Conservation (phyloP, 2,113 vertebrate species). For the Motacilla tschutschensis region DNA sequence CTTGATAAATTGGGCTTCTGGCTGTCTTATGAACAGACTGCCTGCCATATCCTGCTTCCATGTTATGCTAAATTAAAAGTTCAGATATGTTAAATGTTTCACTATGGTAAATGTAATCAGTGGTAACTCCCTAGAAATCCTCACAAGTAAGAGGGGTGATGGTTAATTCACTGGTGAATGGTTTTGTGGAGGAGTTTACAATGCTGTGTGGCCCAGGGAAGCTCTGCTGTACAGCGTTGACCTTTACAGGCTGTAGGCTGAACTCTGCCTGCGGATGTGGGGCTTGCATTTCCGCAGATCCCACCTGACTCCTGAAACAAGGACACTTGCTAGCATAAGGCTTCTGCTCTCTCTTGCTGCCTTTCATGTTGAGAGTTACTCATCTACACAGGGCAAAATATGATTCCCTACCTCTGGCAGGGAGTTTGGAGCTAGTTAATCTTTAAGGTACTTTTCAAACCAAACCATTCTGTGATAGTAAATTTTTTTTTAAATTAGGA, state of each 20-base stretch:
- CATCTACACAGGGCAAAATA: background rate
- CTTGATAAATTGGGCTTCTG: background rate
- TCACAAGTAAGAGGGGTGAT: background rate
- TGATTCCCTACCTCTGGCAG: background rate
- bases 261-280: background rate
- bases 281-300: background rate
- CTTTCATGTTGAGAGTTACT: background rate
- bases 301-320: background rate
- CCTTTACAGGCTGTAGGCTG: background rate
- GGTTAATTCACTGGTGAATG: background rate
- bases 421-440: background rate
- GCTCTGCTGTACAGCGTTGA: background rate
- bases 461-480: background rate
- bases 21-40: background rate
- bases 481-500: background rate
- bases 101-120: background rate
- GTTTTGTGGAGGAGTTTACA: background rate
- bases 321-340: background rate
- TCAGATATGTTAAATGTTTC: background rate
- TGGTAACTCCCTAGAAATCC: background rate
- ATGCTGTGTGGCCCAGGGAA: background rate
- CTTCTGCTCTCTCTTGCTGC: background rate
- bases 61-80: background rate
- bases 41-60: background rate
- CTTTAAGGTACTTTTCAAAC: background rate